A percentile compares a stretch with the other conserved stretches of the same genome.
Evolutionary conservation across 2,888 invertebrate genomes (phyloP).

Genomic region (Mesoligia furuncula): DNA sequence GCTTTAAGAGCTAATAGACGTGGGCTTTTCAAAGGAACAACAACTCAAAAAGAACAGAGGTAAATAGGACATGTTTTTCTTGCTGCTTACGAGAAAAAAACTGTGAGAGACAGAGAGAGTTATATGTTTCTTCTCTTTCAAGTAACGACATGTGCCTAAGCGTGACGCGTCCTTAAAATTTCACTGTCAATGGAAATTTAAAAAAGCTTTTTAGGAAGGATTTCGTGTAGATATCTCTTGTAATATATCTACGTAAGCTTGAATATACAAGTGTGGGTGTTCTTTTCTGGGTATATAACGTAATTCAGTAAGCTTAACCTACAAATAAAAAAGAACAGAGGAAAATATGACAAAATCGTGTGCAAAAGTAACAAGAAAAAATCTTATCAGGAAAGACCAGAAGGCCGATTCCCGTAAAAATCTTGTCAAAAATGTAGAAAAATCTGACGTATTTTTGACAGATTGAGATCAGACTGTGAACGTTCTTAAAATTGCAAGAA

Average conservation of each 20-base stretch:
- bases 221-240: background rate
- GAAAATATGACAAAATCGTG: background rate
- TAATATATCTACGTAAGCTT: background rate
- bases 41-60: background rate
- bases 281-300: constrained; percentile 13
- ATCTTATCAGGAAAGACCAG: background rate
- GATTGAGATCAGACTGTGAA: no score
- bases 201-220: background rate
- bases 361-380: background rate
- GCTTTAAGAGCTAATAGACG: background rate
- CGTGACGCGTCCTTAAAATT: background rate
- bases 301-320: constrained; percentile 14
- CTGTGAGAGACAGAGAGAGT: background rate
- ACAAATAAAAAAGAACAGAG: background rate
- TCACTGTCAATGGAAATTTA: background rate
- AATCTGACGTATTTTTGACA: no score
- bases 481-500: no score
- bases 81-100: background rate
- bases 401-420: no score
- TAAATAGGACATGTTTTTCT: background rate
- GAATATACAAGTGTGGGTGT: constrained; percentile 6
- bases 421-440: no score
- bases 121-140: no score
- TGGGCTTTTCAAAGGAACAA: background rate
- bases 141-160: background rate